These are phyloP conservation scores for Lepus oiostolus DNA, from an alignment of 2,797 vertebrate genomes.

Conservation along the genomic window DNA sequence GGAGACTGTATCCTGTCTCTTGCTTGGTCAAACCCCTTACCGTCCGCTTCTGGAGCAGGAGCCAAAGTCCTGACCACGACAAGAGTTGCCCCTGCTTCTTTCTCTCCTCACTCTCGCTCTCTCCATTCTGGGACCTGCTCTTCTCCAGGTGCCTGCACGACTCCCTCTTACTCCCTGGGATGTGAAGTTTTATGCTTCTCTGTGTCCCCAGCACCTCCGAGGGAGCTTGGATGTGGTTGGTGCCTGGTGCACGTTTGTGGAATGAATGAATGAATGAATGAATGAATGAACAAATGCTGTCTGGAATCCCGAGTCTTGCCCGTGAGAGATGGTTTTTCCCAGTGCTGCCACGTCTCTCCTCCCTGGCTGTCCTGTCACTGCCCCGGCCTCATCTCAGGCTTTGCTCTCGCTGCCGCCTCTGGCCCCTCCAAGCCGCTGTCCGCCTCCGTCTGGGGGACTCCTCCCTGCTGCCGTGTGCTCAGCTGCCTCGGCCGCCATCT, in stretches of 20 bases:
- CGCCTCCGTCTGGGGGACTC: not conserved
- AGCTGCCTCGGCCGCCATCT: not conserved
- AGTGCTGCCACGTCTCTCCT: rapidly evolving
- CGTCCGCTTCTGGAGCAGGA: no score
- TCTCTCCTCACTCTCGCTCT: not conserved
- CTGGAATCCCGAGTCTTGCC: not conserved
- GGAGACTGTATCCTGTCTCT: not conserved
- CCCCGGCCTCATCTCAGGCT: not conserved
- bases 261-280: not conserved
- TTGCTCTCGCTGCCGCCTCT: not conserved
- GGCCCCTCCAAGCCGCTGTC: not conserved
- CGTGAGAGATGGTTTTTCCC: not conserved
- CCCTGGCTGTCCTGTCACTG: not conserved
- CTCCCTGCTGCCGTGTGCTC: not conserved
- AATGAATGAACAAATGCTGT: not conserved
- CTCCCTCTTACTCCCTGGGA: not conserved
- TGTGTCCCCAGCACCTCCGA: not conserved
- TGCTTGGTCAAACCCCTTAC: not conserved
- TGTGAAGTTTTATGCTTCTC: not conserved
- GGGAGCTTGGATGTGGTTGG: not conserved
- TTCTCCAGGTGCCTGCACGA: rapidly evolving
- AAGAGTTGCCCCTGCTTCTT: not conserved
- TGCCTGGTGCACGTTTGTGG: not conserved
- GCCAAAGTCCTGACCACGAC: not conserved
- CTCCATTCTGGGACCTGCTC: no score